These are phyloP conservation scores for Drosophila anomalata DNA, from an alignment of 2,888 invertebrate species.

Conservation along the genomic window DNA sequence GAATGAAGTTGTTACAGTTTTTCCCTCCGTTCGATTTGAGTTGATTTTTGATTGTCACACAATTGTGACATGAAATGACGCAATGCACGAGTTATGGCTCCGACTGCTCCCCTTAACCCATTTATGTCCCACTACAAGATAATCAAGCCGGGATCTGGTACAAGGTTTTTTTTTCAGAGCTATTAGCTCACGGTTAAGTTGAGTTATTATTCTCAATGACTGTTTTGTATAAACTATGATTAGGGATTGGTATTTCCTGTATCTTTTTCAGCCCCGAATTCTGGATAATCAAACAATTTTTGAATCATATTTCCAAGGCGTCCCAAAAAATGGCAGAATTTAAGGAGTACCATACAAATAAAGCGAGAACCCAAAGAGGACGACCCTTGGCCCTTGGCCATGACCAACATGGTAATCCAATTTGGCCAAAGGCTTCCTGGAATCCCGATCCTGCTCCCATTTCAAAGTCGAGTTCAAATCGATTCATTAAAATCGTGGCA, in stretches of 20 bases:
- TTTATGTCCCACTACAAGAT: slow-evolving; percentile 17
- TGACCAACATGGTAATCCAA: slow-evolving; percentile 73
- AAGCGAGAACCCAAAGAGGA: not conserved
- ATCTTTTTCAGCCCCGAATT: not conserved
- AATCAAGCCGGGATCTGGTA: slow-evolving; percentile 8
- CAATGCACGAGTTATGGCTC: slow-evolving; percentile 65
- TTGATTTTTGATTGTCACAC: slow-evolving; percentile 73
- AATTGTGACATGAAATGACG: slow-evolving; percentile 72
- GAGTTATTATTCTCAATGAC: not conserved
- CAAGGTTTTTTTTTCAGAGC: not conserved
- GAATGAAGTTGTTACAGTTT: slow-evolving; percentile 79
- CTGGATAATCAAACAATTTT: not conserved
- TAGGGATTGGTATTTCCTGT: not conserved
- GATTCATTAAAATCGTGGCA: slow-evolving; percentile 75
- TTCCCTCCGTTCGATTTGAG: slow-evolving; percentile 58
- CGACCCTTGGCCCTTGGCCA: slow-evolving; percentile 37
- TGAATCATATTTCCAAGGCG: not conserved
- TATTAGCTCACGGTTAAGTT: not conserved
- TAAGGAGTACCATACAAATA: not conserved
- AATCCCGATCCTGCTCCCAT: slow-evolving; percentile 57
- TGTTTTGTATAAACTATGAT: not conserved
- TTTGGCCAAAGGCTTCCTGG: slow-evolving; percentile 63
- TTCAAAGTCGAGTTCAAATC: slow-evolving; percentile 66
- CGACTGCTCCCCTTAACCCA: slow-evolving; percentile 45
- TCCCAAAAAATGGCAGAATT: not conserved